Evolutionary conservation across 2,113 vertebrate species (phyloP).

Genomic region (Siphamia tubifer): DNA sequence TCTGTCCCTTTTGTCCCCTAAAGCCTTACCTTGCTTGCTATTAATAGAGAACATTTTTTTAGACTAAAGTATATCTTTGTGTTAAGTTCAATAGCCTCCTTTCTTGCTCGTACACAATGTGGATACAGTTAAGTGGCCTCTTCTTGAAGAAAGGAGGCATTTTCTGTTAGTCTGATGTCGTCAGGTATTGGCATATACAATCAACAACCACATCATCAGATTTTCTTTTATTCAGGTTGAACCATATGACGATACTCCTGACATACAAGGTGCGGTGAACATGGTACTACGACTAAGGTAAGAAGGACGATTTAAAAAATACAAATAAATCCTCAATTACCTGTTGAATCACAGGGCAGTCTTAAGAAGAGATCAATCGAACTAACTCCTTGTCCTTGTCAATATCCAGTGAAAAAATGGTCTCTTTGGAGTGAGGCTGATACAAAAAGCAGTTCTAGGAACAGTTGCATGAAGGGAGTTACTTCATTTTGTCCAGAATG

Average conservation of each 20-base stretch:
- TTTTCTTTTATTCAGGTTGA: slow-evolving; percentile 80
- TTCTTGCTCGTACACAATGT: background rate
- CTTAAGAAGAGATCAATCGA: background rate
- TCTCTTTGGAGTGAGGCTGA: background rate
- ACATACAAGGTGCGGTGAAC: slow-evolving; percentile 87
- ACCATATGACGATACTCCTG: slow-evolving; percentile 80
- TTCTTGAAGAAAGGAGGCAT: background rate
- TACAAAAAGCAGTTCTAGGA: background rate
- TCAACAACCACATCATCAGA: slow-evolving; percentile 6
- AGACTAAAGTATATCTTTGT: background rate
- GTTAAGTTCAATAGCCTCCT: background rate
- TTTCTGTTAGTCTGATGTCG: background rate
- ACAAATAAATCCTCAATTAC: background rate
- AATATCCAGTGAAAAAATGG: background rate
- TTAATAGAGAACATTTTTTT: slow-evolving; percentile 1
- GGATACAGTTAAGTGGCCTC: background rate
- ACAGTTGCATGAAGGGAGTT: background rate
- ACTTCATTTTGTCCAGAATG: background rate
- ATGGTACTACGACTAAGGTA: slow-evolving; percentile 97
- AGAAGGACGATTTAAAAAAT: slow-evolving; percentile 62
- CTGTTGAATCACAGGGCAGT: background rate
- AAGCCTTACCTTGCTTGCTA: slow-evolving; percentile 16
- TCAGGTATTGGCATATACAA: background rate
- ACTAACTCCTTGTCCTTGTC: background rate
- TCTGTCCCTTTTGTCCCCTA: slow-evolving; percentile 26